Conservation (phyloP, 2,797 vertebrate species). For the Amblyraja radiata region DNA sequence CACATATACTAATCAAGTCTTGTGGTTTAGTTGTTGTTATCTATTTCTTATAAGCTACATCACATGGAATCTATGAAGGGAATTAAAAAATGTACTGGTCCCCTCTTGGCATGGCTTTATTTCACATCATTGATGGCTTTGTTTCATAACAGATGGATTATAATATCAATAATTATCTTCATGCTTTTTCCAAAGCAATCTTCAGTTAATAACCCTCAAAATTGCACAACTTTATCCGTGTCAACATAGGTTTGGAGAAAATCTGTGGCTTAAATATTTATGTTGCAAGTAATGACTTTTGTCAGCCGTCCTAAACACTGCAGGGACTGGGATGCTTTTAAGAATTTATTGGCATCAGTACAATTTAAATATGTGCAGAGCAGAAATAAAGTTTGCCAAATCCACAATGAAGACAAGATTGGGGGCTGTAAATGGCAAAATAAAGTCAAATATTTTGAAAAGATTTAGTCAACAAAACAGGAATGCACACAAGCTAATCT, state of each 20-base stretch:
- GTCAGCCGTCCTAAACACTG: background rate
- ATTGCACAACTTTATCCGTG: background rate
- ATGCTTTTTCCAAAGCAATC: background rate
- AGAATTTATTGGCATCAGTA: background rate
- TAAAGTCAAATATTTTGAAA: background rate
- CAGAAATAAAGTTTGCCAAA: background rate
- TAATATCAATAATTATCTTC: background rate
- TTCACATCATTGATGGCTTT: background rate
- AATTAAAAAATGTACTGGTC: background rate
- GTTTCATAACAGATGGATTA: slow-evolving; percentile 22
- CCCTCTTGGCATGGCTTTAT: background rate
- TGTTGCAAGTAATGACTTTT: background rate
- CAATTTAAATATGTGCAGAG: background rate
- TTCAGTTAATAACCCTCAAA: background rate
- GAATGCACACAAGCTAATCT: background rate
- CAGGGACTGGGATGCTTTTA: background rate
- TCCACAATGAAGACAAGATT: background rate
- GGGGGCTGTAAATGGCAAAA: background rate
- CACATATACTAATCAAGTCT: background rate
- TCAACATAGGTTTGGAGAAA: background rate
- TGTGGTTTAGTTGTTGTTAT: background rate
- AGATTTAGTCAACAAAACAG: background rate
- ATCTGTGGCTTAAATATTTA: slow-evolving; percentile 23
- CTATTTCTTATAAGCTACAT: slow-evolving; percentile 7
- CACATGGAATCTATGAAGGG: background rate